Evolutionary conservation across 1,140 invertebrate species (phyloP), one percentile per base, ranked within the genome.

Genomic region (Dryas iulia): DNA sequence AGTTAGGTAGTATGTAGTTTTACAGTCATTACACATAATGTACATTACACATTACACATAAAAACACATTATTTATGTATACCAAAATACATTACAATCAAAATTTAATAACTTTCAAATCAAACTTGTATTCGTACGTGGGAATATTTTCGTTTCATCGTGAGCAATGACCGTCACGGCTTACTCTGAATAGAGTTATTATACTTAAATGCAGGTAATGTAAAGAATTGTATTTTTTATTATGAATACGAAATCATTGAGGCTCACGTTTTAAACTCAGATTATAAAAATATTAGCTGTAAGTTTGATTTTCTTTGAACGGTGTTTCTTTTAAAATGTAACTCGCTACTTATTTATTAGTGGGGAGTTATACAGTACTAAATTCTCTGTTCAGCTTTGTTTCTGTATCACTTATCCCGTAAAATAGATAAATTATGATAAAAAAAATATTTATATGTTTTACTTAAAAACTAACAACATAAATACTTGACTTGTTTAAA

Each of bases 101-200:
- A 47, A 47, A 14, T 47, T 47, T 47, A 47, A 47, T 47, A 47
- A 47, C 7, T 47, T 47, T 47, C 35, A 47, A 47, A 47, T 47
- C 35, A 18, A 21, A 47, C 14, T 1, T n/a, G 39, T 18, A 21
- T 14, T 1, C 14, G 39, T 18, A 21, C 39, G 39, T 47, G 39
- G 39, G 39, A 47, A 47, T 7, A 0, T 18, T 10, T 47, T 47
- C 39, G 18, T 18, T 18, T 47, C 14, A 21, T 0, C 14, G 39
- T 47, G 39, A 47, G 39, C 39, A 47, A 18, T 47, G 39, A 47
- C 39, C 39, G 18, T 47, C 39, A 21, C 39, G 39, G 7, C 39
- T 2, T 7, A 10, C 39, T 47, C 14, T 47, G 39, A 47, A 47
- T 47, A 47, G 39, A 47, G 39, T 47, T 47, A 47, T 47, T 47